Base-by-base conservation (phyloP, 2,113 vertebrate species). In the Sinocyclocheilus anshuiensis region DNA sequence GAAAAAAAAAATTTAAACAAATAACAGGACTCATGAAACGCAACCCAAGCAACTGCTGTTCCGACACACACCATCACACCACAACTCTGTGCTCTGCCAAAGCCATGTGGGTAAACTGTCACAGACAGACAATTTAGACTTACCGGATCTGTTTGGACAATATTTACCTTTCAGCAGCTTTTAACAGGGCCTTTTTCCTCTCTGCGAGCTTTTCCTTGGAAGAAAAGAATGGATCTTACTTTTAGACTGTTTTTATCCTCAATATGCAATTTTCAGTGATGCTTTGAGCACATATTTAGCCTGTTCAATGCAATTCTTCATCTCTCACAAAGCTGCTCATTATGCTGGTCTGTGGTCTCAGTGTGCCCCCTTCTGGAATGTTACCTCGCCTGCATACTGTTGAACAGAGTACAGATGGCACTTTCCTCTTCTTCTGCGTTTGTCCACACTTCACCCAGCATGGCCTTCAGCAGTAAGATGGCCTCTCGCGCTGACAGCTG, bases 141-240 rank as follows among this genome's bases (percentile, higher is more conserved):
- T 72, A 12, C 69, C 0, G 9, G 36, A 72, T 72, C 9, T 72
- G 10, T 18, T 61, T 0, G 24, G 53, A 76, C 16, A 42, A 69
- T 39, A 33, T 65, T 86, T 94, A 97, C 97, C 96, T 97, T 92
- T 97, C 96, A 83, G 96, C 96, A 0, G 94, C 95, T 94, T 95
- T 97, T 83, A 99, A 91, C 29, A 98, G 94, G 0, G 20, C 90
- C 72, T 93, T 96, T 91, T 96, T 97, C 86, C 95, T 95, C 75
- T 98, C 96, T 0, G 95, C 95, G 84, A 98, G 93, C 84, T 92
- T 97, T 78, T 98, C 97, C 97, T 98, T 92, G 42, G 42, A n/a
- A 3, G 3, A 42, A 57, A 59, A 77, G 1, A 59, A 76, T n/a
- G 13, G 20, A 24, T 8, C 24, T 50, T 76, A 50, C 39, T 26